These are phyloP conservation scores for Chaetoderma sp. DNA, from an alignment of 2,888 invertebrate genomes.

Conservation along the genomic window DNA sequence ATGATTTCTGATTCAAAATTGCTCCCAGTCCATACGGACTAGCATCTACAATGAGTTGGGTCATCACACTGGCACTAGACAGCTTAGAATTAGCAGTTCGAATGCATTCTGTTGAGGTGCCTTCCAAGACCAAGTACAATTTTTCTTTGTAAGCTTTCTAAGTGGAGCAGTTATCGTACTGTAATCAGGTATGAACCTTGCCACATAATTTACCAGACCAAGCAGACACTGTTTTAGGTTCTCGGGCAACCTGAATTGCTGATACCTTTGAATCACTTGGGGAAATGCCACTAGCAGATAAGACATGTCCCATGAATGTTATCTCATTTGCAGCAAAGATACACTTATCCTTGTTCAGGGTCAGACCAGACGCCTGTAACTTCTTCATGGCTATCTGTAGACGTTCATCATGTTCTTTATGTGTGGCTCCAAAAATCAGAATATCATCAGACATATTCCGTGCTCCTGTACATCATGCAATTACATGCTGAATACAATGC, in stretches of 20 bases:
- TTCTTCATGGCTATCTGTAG: not conserved
- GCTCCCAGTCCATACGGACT: not conserved
- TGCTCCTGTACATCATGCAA: conserved; percentile 22
- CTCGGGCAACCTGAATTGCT: conserved; percentile 6
- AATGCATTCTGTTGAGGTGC: not conserved
- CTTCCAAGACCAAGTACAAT: not conserved
- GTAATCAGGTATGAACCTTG: not conserved
- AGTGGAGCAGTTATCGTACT: not conserved
- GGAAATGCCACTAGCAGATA: not conserved
- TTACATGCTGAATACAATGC: conserved; percentile 26
- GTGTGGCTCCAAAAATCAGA: conserved; percentile 14
- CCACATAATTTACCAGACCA: conserved; percentile 1
- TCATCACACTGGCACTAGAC: not conserved
- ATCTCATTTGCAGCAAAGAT: not conserved
- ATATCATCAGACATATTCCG: conserved; percentile 31
- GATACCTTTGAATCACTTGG: conserved; percentile 7
- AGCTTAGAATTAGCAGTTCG: not conserved
- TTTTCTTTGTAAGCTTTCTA: not conserved
- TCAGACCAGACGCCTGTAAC: not conserved
- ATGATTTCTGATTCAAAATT: not conserved
- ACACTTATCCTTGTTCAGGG: not conserved
- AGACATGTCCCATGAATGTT: conserved; percentile 14
- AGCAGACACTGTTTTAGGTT: conserved; percentile 8
- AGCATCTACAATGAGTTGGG: not conserved
- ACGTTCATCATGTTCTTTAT: not conserved